These are phyloP conservation scores for Cladopsammia gracilis DNA, from an alignment of 64 coral and sea anemone species.

Conservation along the genomic window DNA sequence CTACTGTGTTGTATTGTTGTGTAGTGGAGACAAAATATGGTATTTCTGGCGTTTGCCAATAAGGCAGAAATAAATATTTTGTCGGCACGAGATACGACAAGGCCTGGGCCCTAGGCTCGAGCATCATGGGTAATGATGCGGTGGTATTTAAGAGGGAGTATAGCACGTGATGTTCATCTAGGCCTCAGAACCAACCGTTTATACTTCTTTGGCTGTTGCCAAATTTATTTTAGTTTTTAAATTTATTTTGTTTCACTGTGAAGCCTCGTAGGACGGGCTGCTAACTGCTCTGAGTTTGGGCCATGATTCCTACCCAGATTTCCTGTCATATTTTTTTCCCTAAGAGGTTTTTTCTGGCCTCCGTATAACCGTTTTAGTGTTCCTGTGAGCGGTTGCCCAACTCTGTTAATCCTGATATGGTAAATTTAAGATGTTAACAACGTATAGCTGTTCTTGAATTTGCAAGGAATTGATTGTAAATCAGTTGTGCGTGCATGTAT, in stretches of 20 bases:
- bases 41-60: too few relatives aligned
- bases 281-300: not conserved
- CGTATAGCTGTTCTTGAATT: constrained; percentile 22
- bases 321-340: not conserved
- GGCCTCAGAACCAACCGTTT: too few relatives aligned
- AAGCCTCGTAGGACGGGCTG: constrained; percentile 30
- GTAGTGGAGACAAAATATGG: too few relatives aligned
- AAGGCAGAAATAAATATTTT: too few relatives aligned
- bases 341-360: not conserved
- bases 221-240: not conserved
- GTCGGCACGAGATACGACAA: too few relatives aligned
- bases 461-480: constrained; percentile 36
- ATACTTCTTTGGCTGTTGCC: not conserved
- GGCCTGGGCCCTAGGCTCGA: too few relatives aligned
- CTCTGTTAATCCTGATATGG: not conserved
- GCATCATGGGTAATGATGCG: too few relatives aligned
- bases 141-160: too few relatives aligned
- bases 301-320: not conserved
- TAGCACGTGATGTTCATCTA: too few relatives aligned
- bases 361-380: constrained; percentile 22
- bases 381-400: constrained; percentile 35
- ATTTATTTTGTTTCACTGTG: not conserved
- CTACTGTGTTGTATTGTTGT: too few relatives aligned
- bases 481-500: not conserved
- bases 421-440: not conserved